Conservation (phyloP, 2,888 invertebrate genomes). For the Eilema griseolum region DNA sequence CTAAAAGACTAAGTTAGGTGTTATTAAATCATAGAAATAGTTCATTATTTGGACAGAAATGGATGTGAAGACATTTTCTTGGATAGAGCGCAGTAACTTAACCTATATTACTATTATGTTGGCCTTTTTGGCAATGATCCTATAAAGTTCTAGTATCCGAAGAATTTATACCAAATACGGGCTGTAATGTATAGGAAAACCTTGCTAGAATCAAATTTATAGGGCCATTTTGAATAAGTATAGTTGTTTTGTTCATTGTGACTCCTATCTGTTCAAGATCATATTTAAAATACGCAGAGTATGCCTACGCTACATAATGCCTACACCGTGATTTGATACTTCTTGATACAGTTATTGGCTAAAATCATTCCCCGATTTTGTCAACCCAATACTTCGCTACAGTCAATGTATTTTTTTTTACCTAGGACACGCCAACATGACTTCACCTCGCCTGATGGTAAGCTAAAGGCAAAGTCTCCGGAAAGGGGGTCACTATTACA, state of each 20-base stretch:
- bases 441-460: no score
- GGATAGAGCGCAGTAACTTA: neutral
- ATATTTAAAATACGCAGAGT: no score
- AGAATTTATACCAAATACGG: neutral
- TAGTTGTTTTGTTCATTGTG: neutral
- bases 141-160: neutral
- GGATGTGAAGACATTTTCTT: neutral
- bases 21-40: neutral
- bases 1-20: neutral
- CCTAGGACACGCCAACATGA: no score
- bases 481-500: no score
- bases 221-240: neutral
- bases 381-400: no score
- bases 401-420: no score
- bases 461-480: no score
- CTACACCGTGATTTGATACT: no score
- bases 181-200: neutral
- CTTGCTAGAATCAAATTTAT: neutral
- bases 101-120: neutral
- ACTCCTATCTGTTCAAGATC: no score
- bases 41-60: neutral
- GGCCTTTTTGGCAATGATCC: conserved; percentile 8
- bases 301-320: no score
- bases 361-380: no score
- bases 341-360: no score